phyloP scores from a whole-genome alignment of 2,797 vertebrate species.

The Ctenopoma multispine region DNA sequence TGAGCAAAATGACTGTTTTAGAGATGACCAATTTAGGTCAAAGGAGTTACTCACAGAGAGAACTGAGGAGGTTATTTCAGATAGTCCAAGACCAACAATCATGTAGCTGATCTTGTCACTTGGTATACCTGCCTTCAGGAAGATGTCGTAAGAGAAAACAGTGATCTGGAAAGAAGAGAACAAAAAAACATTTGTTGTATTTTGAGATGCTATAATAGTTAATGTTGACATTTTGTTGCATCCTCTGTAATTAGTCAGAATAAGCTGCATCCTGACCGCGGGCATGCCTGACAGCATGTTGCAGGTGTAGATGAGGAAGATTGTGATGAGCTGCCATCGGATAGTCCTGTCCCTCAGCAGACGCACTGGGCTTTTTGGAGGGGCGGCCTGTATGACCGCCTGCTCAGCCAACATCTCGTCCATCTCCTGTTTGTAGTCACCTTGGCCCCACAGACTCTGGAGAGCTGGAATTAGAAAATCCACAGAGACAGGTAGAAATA shows the following conservation, averaged over 20 bases:
- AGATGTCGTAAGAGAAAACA: constrained; percentile 85
- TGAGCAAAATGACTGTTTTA: neutral
- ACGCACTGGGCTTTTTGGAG: constrained; percentile 74
- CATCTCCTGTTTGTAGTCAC: constrained; percentile 86
- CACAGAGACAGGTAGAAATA: neutral
- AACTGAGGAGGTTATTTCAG: constrained; percentile 82
- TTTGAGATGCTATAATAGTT: neutral
- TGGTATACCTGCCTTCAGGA: constrained; percentile 83
- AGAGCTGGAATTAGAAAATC: constrained; percentile 77
- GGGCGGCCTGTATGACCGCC: constrained; percentile 69
- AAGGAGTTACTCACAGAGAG: constrained; percentile 82
- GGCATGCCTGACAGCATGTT: constrained; percentile 77
- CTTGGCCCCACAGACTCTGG: constrained; percentile 87
- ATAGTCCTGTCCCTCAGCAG: constrained; percentile 79
- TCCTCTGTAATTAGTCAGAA: neutral
- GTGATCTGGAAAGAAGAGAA: constrained; percentile 81
- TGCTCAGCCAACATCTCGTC: constrained; percentile 88
- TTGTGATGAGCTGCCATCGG: constrained; percentile 87
- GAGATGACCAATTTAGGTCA: neutral
- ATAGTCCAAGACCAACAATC: constrained; percentile 83
- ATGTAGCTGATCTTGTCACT: constrained; percentile 83
- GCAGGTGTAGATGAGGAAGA: constrained; percentile 70
- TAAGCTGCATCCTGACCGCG: constrained; percentile 56
- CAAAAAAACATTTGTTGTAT: constrained; percentile 10
- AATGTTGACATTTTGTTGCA: neutral